These are phyloP conservation scores for Siphamia tubifer DNA, from an alignment of 2,113 vertebrate genomes.

Conservation along the genomic window DNA sequence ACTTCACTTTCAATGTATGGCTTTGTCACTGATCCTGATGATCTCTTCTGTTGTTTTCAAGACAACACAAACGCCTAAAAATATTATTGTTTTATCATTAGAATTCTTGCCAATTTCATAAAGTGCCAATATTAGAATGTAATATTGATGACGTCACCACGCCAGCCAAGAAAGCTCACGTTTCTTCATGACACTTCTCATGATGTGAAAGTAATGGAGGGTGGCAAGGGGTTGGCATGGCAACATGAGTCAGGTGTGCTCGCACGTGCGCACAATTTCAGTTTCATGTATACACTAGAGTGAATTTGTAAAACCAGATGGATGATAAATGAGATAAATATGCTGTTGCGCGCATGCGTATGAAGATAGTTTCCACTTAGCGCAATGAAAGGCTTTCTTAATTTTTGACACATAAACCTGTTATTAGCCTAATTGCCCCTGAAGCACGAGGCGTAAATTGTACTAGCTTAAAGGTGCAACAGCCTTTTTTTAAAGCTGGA, in stretches of 20 bases:
- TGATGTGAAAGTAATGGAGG: conserved; percentile 20
- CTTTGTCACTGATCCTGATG: too few relatives aligned
- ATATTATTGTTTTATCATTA: too few relatives aligned
- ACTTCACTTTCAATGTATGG: too few relatives aligned
- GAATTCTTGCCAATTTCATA: too few relatives aligned
- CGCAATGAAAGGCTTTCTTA: neutral
- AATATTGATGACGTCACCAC: neutral
- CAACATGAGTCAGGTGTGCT: conserved; percentile 64
- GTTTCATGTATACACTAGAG: neutral
- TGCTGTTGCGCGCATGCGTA: conserved; percentile 3
- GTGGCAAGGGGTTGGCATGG: conserved; percentile 65
- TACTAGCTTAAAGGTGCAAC: neutral
- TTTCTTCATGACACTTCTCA: neutral
- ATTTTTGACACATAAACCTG: neutral
- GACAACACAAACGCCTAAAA: too few relatives aligned
- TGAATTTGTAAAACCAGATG: neutral
- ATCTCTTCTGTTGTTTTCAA: too few relatives aligned
- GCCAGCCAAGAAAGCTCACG: neutral
- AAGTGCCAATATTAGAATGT: conserved; percentile 4
- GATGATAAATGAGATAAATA: neutral
- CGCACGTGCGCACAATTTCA: conserved; percentile 20
- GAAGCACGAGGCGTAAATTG: neutral
- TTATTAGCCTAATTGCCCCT: neutral
- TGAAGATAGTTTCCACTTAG: neutral
- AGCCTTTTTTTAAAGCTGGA: neutral